Evolutionary conservation across 2,797 vertebrate species (phyloP).

Genomic region (Brotula barbata): DNA sequence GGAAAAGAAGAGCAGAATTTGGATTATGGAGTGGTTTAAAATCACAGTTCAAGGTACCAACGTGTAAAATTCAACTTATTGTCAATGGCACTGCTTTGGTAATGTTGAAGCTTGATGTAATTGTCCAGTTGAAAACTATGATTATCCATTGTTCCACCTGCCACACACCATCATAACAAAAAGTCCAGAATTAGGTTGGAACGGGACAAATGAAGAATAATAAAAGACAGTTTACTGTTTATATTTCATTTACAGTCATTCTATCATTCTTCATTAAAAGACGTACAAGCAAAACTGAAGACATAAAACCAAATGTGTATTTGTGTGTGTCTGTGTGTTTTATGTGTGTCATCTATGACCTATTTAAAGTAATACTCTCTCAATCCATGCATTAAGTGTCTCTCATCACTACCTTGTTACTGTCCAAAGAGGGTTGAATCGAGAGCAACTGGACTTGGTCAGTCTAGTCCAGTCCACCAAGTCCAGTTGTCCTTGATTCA

Average conservation of each 20-base stretch:
- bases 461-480: too few relatives aligned
- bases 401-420: conserved; percentile 10
- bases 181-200: too few relatives aligned
- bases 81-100: too few relatives aligned
- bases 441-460: too few relatives aligned
- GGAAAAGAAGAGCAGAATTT: too few relatives aligned
- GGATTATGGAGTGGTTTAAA: too few relatives aligned
- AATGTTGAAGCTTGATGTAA: not conserved
- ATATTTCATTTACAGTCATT: too few relatives aligned
- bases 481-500: too few relatives aligned
- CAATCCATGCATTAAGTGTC: conserved; percentile 10
- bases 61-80: not conserved
- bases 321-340: conserved; percentile 1
- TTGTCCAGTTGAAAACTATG: not conserved
- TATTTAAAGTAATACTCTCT: conserved; percentile 42
- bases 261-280: too few relatives aligned
- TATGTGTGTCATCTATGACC: conserved; percentile 14
- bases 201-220: too few relatives aligned
- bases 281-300: conserved; percentile 37
- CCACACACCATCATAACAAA: not conserved
- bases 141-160: not conserved
- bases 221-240: too few relatives aligned
- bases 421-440: too few relatives aligned
- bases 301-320: conserved; percentile 8
- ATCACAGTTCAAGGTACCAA: not conserved